phyloP scores from a whole-genome alignment of 2,113 vertebrate genomes.

The Motacilla tschutschensis region DNA sequence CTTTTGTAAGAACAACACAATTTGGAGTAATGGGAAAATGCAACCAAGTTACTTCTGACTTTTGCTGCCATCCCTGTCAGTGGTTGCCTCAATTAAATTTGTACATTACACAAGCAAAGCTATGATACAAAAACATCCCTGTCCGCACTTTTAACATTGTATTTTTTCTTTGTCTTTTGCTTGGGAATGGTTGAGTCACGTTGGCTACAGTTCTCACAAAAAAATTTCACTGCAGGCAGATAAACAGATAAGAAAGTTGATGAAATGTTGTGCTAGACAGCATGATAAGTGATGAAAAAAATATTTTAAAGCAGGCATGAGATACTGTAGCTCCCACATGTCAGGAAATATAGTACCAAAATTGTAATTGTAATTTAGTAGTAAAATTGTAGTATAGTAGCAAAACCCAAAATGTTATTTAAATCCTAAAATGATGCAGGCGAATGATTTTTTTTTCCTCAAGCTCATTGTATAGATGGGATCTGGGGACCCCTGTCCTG shows the following conservation, averaged over 20 bases:
- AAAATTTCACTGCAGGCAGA: neutral
- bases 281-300: neutral
- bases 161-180: neutral
- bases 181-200: neutral
- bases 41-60: neutral
- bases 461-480: fast-evolving
- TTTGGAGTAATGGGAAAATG: neutral
- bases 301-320: neutral
- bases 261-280: neutral
- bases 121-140: neutral
- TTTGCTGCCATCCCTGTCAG: neutral
- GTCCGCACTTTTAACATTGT: neutral
- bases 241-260: neutral
- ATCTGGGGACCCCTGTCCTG: neutral
- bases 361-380: neutral
- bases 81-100: neutral
- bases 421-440: neutral
- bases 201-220: neutral
- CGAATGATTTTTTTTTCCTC: neutral
- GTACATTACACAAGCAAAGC: neutral
- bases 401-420: neutral
- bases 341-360: neutral
- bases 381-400: neutral
- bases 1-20: neutral
- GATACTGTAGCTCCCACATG: neutral